Evolutionary conservation across 2,113 vertebrate genomes (phyloP), one percentile per base, ranked within the genome.

Genomic region (Crotalus tigris): DNA sequence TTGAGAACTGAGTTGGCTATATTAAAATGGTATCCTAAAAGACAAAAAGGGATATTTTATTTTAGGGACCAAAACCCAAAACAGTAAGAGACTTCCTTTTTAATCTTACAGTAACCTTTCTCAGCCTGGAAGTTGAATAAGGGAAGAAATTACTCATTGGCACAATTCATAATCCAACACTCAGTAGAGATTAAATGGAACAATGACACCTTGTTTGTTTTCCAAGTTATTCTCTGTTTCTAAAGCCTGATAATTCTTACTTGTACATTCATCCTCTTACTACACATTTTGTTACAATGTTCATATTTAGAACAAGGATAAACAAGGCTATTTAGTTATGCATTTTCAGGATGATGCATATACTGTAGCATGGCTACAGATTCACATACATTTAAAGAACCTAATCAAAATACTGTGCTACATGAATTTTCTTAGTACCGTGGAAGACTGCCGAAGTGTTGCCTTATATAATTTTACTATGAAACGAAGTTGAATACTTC

Each of bases 281-380:
- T 94, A 94, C 95, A 97, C 97, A 96, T 96, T 96, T 94, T 95
- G 96, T 96, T 95, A 93, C 90, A 94, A 96, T 94, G 93, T 87
- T 93, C 94, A 46, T 93, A 93, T 94, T 90, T 94, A 92, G 95
- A 97, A 95, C 96, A 95, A 92, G 95, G 95, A 96, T 95, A 95
- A 97, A 96, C 96, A 95, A 93, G 95, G 95, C 96, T 95, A 95
- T 92, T 95, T 96, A 95, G 94, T 94, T 97, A 95, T 96, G 95
- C 92, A 92, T 93, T 33, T 94, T 96, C 95, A 96, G 97, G 94
- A 95, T 96, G 95, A 97, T 95, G 93, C 95, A 96, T 95, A 95
- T 95, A 39, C 39, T 39, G 39, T 39, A 96, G 95, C 94, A 95
- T 15, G 91, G 8, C 1, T 9, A 90, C 94, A 92, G 93, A 94